Percentiles rank a stretch among this genome's conserved stretches.
Conservation (phyloP, 2,113 vertebrate species). For the Psittacus erithacus region DNA sequence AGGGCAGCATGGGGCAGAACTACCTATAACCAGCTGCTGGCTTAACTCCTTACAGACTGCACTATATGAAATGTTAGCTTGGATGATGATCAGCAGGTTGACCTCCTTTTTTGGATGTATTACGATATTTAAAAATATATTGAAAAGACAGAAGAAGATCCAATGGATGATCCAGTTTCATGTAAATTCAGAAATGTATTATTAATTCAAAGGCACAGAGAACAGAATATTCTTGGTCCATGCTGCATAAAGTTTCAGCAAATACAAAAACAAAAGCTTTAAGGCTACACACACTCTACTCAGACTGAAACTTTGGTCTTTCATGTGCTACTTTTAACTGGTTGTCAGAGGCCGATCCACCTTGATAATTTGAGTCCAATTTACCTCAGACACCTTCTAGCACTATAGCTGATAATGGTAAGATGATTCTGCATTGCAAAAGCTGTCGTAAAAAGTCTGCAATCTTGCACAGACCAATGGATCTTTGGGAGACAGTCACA, state of each 20-base stretch:
- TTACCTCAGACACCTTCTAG: neutral
- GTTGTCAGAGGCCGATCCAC: neutral
- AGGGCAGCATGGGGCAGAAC: fast-evolving
- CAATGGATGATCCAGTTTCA: neutral
- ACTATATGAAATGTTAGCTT: neutral
- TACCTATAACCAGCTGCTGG: neutral
- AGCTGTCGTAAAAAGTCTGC: neutral
- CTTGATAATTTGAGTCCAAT: neutral
- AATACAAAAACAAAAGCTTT: neutral
- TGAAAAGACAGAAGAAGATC: neutral
- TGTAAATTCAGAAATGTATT: neutral
- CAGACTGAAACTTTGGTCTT: neutral
- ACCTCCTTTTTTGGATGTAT: neutral
- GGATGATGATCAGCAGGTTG: neutral
- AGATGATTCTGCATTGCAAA: neutral
- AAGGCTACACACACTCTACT: neutral
- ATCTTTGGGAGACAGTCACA: neutral
- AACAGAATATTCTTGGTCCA: neutral
- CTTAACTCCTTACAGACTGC: neutral
- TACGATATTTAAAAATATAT: neutral
- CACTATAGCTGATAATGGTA: neutral
- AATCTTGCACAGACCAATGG: neutral
- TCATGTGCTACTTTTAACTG: neutral
- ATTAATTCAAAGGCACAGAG: neutral
- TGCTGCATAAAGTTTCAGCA: neutral